These are phyloP conservation scores for Cerceris ruficornis DNA, from an alignment of 2,888 invertebrate genomes.

Conservation along the genomic window DNA sequence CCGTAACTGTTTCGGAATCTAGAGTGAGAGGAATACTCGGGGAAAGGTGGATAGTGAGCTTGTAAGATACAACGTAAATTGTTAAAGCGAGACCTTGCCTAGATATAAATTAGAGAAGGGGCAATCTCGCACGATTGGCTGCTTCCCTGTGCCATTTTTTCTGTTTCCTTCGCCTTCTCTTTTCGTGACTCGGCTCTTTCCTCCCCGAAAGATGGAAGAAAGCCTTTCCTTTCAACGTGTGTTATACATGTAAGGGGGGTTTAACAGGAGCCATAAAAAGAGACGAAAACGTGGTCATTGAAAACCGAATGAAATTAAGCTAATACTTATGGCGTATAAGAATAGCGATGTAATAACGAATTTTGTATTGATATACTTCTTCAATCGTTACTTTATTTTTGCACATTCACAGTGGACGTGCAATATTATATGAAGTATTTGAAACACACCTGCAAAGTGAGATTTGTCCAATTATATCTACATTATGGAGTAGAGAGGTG, in stretches of 20 bases:
- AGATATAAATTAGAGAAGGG: constrained; percentile 81
- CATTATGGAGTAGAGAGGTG: too few relatives aligned
- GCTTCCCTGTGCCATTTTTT: constrained; percentile 40
- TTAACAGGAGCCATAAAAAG: not conserved
- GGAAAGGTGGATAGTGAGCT: constrained; percentile 62
- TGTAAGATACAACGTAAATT: constrained; percentile 77
- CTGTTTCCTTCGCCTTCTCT: constrained; percentile 7
- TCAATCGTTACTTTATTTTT: too few relatives aligned
- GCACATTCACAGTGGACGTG: too few relatives aligned
- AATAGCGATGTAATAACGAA: too few relatives aligned
- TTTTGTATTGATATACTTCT: too few relatives aligned
- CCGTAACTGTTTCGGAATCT: constrained; percentile 64
- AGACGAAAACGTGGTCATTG: not conserved
- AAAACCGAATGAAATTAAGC: not conserved
- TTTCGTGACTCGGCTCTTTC: constrained; percentile 1
- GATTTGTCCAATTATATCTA: too few relatives aligned
- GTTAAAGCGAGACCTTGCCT: constrained; percentile 79
- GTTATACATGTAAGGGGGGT: constrained; percentile 1
- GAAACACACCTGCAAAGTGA: too few relatives aligned
- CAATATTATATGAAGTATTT: too few relatives aligned
- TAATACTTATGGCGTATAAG: too few relatives aligned
- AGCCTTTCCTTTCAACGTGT: constrained; percentile 25
- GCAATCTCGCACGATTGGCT: constrained; percentile 75
- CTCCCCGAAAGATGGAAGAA: constrained; percentile 42
- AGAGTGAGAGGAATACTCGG: constrained; percentile 34